Evolutionary conservation across 2,113 vertebrate species (phyloP).

Genomic region (Budorcas taxicolor): DNA sequence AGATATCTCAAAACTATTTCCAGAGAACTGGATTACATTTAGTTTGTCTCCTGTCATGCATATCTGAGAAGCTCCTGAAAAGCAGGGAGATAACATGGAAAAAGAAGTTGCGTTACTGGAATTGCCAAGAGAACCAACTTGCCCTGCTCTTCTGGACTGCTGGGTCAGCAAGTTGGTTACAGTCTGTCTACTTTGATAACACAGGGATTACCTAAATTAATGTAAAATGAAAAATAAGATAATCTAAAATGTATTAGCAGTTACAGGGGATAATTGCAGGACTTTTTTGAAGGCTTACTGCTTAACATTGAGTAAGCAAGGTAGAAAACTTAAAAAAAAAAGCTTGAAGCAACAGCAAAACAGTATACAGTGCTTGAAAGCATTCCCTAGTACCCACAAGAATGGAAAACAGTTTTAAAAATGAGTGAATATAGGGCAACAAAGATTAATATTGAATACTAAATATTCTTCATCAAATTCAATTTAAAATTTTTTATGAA

Average conservation of each 20-base stretch:
- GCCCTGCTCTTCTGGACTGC: not conserved
- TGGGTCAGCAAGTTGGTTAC: not conserved
- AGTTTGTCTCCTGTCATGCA: not conserved
- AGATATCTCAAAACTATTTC: not conserved
- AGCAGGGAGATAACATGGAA: not conserved
- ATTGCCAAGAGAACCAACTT: not conserved
- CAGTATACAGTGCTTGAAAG: not conserved
- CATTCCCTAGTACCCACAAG: not conserved
- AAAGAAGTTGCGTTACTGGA: not conserved
- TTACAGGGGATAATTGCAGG: not conserved
- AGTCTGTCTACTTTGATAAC: not conserved
- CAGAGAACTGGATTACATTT: not conserved
- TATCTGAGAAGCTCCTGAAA: not conserved
- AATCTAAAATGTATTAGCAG: not conserved
- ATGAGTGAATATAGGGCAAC: not conserved
- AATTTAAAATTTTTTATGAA: not conserved
- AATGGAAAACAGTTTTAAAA: not conserved
- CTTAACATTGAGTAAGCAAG: not conserved
- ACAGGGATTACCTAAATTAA: not conserved
- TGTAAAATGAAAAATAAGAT: not conserved
- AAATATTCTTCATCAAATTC: not conserved
- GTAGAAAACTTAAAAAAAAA: not conserved
- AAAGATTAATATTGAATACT: not conserved
- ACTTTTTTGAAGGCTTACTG: not conserved
- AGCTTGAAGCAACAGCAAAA: not conserved